Base-by-base conservation (phyloP, 2,113 vertebrate species). In the Oceanodroma tethys region DNA sequence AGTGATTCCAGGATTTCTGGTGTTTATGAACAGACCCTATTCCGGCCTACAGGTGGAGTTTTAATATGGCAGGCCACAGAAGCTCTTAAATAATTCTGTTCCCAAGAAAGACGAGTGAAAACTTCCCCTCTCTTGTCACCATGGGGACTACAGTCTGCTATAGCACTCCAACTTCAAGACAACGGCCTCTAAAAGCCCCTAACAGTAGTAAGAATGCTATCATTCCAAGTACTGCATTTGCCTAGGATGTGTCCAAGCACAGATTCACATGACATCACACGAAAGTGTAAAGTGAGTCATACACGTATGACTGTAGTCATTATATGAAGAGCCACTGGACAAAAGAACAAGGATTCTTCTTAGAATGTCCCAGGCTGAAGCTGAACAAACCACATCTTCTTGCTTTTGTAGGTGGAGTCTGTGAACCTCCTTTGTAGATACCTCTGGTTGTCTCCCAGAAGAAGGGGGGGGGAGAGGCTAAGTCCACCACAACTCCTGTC, bases 121-220 rank as follows among this genome's bases (percentile, higher is more conserved):
- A 71, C 36, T 88, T 90, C 48, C 58, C 53, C 84, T 50, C 32
- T 90, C 74, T 94, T 63, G 84, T 93, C 94, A 86, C 89, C 93
- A 90, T 67, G 86, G 91, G 95, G 91, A 95, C 96, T 97, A 89
- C 86, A 85, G 81, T 82, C 81, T 96, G 70, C 91, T 95, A 20
- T 32, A 89, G 66, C 83, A 91, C 74, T 85, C 91, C 86, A 94
- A 73, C 91, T 89, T 86, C 81, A 81, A 63, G 62, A 60, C 34
- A 78, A 20, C 2, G 42, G 60, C 76, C 42, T 68, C 68, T 89
- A 42, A 59, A 81, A 91, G 86, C 81, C 58, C n/a, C 36, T 47
- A 47, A 48, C 53, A 42, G 86, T 6, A 72, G 42, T 65, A 87
- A 67, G 71, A 80, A 79, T 13, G 38, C 43, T 87, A 18, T 23